Percentiles rank a stretch among this genome's conserved stretches.
Conservation (phyloP, 2,113 vertebrate genomes). For the Trichechus manatus region DNA sequence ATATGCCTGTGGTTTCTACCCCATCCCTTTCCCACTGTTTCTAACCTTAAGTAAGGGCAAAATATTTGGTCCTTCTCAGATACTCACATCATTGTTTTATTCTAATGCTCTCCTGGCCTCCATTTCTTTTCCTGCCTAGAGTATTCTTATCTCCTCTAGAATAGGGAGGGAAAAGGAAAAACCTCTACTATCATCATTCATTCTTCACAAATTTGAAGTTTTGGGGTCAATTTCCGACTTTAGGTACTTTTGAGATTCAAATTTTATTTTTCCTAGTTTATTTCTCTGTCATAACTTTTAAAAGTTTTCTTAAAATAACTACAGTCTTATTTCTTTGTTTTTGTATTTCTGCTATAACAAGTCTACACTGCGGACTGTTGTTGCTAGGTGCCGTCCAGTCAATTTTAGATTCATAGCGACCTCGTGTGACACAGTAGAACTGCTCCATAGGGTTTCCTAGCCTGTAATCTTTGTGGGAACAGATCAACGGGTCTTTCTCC, state of each 20-base stretch:
- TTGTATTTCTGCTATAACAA: rapidly evolving
- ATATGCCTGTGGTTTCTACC: background rate
- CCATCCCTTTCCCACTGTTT: background rate
- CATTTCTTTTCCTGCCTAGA: background rate
- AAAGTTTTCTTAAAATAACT: background rate
- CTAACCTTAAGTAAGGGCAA: background rate
- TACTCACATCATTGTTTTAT: rapidly evolving
- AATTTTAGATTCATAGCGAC: too few relatives aligned
- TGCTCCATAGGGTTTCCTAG: too few relatives aligned
- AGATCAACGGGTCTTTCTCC: too few relatives aligned
- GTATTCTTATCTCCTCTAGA: background rate
- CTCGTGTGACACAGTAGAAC: too few relatives aligned
- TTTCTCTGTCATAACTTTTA: background rate
- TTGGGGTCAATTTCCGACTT: background rate
- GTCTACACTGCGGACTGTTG: too few relatives aligned
- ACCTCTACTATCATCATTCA: background rate
- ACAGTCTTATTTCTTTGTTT: background rate
- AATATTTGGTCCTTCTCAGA: background rate
- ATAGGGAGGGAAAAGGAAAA: rapidly evolving
- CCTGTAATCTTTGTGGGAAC: too few relatives aligned
- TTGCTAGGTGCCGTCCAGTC: too few relatives aligned
- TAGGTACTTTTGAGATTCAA: background rate
- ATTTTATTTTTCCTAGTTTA: background rate
- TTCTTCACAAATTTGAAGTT: background rate
- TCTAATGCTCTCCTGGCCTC: background rate